Evolutionary conservation across 2,888 invertebrate genomes (phyloP).

Genomic region (Celastrina argiolus): DNA sequence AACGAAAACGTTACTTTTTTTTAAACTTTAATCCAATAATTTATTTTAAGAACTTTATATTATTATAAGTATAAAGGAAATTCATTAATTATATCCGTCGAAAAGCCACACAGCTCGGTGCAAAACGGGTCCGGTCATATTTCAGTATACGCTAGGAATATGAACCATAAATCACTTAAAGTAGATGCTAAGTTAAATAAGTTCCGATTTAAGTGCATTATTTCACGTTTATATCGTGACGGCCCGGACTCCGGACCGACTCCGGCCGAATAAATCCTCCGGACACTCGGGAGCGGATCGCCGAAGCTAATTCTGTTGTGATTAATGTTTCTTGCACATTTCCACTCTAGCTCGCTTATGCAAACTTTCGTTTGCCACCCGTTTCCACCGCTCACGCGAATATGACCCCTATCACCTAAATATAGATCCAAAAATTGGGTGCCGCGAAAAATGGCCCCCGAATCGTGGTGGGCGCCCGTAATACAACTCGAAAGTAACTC

Average conservation of each 20-base stretch:
- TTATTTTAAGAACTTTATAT: neutral
- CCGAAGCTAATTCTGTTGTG: constrained; percentile 77
- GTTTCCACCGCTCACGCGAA: constrained; percentile 31
- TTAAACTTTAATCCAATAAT: too few species aligned
- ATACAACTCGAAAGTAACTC: constrained; percentile 55
- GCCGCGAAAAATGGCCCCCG: constrained; percentile 12
- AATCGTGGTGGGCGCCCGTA: constrained; percentile 35
- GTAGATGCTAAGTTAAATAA: constrained; percentile 32
- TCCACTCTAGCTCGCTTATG: constrained; percentile 54
- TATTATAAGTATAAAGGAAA: neutral
- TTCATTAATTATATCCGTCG: neutral
- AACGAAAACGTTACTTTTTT: too few species aligned
- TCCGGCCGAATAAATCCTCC: constrained; percentile 60
- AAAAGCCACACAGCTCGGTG: neutral
- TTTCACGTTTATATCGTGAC: constrained; percentile 37
- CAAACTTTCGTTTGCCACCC: constrained; percentile 37
- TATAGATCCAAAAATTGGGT: constrained; percentile 24
- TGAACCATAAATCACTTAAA: constrained; percentile 33
- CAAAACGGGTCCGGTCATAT: constrained; percentile 24
- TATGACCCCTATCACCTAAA: constrained; percentile 39
- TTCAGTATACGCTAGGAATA: constrained; percentile 7
- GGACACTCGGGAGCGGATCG: constrained; percentile 73
- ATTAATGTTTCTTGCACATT: constrained; percentile 74
- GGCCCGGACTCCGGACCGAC: constrained; percentile 36
- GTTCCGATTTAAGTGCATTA: constrained; percentile 37